phyloP scores from a whole-genome alignment of 2,888 invertebrate genomes.

The Lasius platythorax region DNA sequence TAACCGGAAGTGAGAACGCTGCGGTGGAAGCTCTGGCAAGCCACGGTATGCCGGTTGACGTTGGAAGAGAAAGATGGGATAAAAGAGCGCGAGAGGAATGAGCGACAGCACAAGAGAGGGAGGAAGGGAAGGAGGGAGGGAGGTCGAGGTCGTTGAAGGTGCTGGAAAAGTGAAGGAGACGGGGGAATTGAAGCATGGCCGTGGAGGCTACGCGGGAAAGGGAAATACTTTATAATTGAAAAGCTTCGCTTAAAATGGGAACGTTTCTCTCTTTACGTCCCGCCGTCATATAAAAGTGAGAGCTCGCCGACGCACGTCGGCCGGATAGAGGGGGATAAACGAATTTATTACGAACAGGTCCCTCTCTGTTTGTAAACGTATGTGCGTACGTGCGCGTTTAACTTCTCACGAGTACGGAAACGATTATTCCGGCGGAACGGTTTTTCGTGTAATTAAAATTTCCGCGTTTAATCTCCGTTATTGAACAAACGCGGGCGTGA shows the following conservation, averaged over 20 bases:
- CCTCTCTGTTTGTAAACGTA: slow-evolving; percentile 51
- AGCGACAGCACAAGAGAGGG: slow-evolving; percentile 38
- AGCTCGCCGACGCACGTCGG: slow-evolving; percentile 51
- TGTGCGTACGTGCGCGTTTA: slow-evolving; percentile 58
- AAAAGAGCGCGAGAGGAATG: slow-evolving; percentile 37
- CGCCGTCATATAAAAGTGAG: slow-evolving; percentile 74
- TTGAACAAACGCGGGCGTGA: slow-evolving; percentile 29
- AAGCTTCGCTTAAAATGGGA: slow-evolving; percentile 81
- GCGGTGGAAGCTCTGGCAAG: slow-evolving; percentile 62
- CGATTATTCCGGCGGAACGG: slow-evolving; percentile 43
- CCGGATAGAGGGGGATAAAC: slow-evolving; percentile 73
- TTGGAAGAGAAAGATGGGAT: slow-evolving; percentile 23
- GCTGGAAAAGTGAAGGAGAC: slow-evolving; percentile 54
- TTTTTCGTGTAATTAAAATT: slow-evolving; percentile 52
- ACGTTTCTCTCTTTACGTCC: slow-evolving; percentile 75
- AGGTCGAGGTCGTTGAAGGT: slow-evolving; percentile 50
- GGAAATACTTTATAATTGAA: slow-evolving; percentile 82
- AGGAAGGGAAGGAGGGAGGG: slow-evolving; percentile 46
- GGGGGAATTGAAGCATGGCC: slow-evolving; percentile 72
- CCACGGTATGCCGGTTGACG: slow-evolving; percentile 48
- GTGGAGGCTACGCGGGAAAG: slow-evolving; percentile 51
- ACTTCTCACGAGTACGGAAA: slow-evolving; percentile 47
- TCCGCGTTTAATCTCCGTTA: slow-evolving; percentile 53
- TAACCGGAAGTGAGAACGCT: slow-evolving; percentile 72
- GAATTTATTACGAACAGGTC: slow-evolving; percentile 78